Percentiles rank a stretch among this genome's conserved stretches.
These are phyloP conservation scores for Myotis pilosus DNA, from an alignment of 2,797 vertebrate genomes.

Conservation along the genomic window DNA sequence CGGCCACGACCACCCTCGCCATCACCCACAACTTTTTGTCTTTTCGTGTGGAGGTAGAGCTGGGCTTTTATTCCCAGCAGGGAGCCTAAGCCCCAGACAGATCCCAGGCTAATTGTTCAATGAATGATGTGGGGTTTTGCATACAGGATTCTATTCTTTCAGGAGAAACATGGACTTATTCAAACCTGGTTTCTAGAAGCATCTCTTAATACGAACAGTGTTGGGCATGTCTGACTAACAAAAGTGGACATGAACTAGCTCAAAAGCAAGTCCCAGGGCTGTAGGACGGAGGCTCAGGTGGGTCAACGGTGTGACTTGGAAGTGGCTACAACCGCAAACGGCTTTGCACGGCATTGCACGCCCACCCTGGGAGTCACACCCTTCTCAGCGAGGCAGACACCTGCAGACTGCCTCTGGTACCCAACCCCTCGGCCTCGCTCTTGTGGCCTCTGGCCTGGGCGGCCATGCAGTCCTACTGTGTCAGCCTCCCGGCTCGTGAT, in stretches of 20 bases:
- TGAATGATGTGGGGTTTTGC: neutral
- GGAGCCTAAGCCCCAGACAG: neutral
- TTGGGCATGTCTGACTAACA: neutral
- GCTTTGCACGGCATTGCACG: accelerated
- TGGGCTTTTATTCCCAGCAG: neutral
- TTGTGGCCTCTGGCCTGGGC: neutral
- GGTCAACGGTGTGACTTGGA: neutral
- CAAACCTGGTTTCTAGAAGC: neutral
- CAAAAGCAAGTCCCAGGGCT: neutral
- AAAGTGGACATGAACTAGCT: neutral
- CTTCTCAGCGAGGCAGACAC: neutral
- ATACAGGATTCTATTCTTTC: neutral
- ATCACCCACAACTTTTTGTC: accelerated
- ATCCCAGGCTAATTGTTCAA: neutral
- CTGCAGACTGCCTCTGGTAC: neutral
- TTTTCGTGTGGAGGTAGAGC: neutral
- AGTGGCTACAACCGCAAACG: no score
- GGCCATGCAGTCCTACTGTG: accelerated
- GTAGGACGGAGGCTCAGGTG: accelerated
- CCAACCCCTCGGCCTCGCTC: neutral
- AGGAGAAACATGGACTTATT: neutral
- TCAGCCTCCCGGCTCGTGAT: neutral
- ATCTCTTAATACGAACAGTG: accelerated
- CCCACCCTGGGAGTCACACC: accelerated
- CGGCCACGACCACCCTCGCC: accelerated